These are phyloP conservation scores for Chrysocyon brachyurus DNA, from an alignment of 2,797 vertebrate species.

Conservation along the genomic window DNA sequence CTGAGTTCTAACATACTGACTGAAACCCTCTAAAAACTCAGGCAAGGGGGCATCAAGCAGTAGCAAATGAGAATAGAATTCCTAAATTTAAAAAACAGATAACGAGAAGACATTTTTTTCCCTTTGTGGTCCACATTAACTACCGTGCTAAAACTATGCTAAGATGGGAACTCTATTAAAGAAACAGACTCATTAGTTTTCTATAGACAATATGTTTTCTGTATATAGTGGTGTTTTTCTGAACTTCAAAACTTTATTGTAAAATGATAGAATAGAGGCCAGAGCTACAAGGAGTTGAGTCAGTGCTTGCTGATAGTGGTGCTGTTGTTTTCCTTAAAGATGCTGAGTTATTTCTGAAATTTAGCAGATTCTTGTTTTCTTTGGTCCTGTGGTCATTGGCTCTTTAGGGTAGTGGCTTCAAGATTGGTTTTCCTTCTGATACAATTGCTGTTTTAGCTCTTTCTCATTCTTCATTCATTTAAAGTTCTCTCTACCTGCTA, in stretches of 20 bases:
- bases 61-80: background rate
- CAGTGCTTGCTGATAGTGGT: background rate
- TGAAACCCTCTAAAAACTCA: background rate
- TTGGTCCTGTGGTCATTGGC: background rate
- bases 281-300: constrained; percentile 15
- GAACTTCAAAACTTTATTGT: background rate
- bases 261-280: constrained; percentile 3
- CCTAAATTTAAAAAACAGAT: background rate
- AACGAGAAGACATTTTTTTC: background rate
- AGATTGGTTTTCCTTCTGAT: background rate
- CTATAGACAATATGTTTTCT: background rate
- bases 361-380: background rate
- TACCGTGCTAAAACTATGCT: background rate
- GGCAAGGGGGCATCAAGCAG: background rate
- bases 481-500: background rate
- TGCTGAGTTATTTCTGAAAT: background rate
- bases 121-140: background rate
- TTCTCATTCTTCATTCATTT: background rate
- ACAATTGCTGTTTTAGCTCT: background rate
- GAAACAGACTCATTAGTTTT: background rate
- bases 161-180: background rate
- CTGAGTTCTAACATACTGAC: background rate
- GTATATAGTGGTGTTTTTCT: background rate
- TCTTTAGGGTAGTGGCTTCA: background rate
- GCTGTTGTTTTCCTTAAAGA: background rate